Evolutionary conservation across 2,888 invertebrate species (phyloP).

Genomic region (Andrena bicolor): DNA sequence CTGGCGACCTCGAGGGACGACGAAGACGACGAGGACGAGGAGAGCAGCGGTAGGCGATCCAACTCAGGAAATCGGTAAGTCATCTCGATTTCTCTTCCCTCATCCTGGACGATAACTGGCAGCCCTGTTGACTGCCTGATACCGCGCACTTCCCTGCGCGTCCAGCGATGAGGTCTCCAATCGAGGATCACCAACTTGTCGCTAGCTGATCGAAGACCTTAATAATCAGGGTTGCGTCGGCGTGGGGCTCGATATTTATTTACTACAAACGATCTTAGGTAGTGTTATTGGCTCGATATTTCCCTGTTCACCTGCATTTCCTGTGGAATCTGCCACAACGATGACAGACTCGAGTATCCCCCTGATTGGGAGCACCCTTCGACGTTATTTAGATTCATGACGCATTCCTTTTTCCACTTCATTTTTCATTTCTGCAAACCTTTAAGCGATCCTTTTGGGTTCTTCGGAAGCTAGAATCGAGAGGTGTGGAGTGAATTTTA

Average conservation of each 20-base stretch:
- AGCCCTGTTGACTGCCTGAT: background rate
- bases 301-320: background rate
- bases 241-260: conserved; percentile 20
- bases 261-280: background rate
- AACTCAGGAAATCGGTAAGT: conserved; percentile 82
- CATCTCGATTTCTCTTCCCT: background rate
- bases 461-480: too few species aligned
- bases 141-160: conserved; percentile 9
- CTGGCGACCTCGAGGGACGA: conserved; percentile 90
- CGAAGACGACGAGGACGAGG: conserved; percentile 87
- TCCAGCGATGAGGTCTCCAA: conserved; percentile 4
- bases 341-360: background rate
- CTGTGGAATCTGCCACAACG: background rate
- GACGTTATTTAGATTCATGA: background rate
- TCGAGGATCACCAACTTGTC: background rate
- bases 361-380: background rate
- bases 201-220: background rate
- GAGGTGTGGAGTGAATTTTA: too few species aligned
- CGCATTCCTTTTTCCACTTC: background rate
- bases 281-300: background rate
- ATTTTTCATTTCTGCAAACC: too few species aligned
- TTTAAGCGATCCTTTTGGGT: too few species aligned
- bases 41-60: conserved; percentile 81
- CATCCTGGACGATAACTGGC: background rate
- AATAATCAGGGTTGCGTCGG: background rate